Percentiles rank a stretch among this genome's conserved stretches.
Conservation (phyloP, 2,888 invertebrate species). For the Steromphala cineraria region DNA sequence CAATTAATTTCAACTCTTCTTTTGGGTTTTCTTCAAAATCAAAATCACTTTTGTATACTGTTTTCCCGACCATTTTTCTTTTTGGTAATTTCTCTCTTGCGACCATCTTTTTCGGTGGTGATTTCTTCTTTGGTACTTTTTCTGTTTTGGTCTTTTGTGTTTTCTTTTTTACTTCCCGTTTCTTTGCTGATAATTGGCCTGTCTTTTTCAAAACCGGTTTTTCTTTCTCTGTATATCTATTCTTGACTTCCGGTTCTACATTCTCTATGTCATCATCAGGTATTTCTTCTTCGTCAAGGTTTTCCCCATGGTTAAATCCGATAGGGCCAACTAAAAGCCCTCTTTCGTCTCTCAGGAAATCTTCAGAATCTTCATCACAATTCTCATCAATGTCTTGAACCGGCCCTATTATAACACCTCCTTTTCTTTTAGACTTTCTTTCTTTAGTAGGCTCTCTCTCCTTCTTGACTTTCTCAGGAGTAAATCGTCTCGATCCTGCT, state of each 20-base stretch:
- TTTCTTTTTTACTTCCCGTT: no score
- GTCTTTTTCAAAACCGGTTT: no score
- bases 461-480: background rate
- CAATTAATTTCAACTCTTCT: background rate
- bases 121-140: no score
- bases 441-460: background rate
- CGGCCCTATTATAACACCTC: background rate
- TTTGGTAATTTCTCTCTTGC: background rate
- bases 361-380: background rate
- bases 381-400: background rate
- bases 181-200: no score
- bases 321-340: slow-evolving; percentile 12
- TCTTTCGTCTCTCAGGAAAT: background rate
- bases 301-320: background rate
- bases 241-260: background rate
- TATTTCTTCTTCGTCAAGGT: background rate
- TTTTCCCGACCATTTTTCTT: background rate
- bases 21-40: background rate
- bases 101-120: no score
- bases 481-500: background rate
- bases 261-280: background rate
- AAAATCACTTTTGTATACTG: background rate
- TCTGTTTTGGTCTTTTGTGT: no score
- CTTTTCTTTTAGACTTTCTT: background rate
- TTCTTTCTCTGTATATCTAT: no score